These are phyloP conservation scores for Prenolepis imparis DNA, from an alignment of 2,888 invertebrate species.

Conservation along the genomic window DNA sequence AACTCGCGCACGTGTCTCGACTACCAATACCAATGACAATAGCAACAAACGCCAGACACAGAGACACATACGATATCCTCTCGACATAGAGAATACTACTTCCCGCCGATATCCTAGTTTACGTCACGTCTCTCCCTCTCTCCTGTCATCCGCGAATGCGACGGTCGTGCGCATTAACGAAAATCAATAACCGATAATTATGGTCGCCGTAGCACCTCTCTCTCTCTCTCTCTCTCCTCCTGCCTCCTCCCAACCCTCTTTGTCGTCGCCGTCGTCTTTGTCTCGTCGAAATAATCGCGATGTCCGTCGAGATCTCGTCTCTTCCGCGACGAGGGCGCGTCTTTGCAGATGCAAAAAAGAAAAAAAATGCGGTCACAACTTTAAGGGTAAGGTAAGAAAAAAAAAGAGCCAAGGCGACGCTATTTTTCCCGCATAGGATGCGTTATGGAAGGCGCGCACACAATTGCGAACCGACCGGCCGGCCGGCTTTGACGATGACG, in stretches of 20 bases:
- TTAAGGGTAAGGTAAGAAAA: constrained; percentile 61
- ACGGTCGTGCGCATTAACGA: constrained; percentile 55
- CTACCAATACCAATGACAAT: not conserved
- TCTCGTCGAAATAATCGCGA: constrained; percentile 21
- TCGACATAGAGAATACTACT: constrained; percentile 16
- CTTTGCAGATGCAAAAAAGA: constrained; percentile 67
- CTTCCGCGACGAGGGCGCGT: constrained; percentile 57
- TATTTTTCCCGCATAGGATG: constrained; percentile 70
- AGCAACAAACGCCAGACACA: not conserved
- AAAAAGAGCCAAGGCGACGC: constrained; percentile 75
- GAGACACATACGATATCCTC: constrained; percentile 4
- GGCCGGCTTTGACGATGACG: constrained; percentile 64
- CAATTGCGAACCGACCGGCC: constrained; percentile 38
- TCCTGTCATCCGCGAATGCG: constrained; percentile 23
- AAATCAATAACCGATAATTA: constrained; percentile 57
- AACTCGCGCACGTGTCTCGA: constrained; percentile 1
- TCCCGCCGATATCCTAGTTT: constrained; percentile 51
- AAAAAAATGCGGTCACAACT: constrained; percentile 64
- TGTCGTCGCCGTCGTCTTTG: constrained; percentile 34
- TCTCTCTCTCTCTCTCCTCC: too few species aligned
- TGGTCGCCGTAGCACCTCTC: constrained; percentile 38
- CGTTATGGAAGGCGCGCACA: constrained; percentile 1
- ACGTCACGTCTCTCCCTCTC: constrained; percentile 24
- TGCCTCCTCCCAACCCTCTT: too few species aligned
- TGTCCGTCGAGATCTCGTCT: constrained; percentile 17